Percentiles rank a stretch among this genome's conserved stretches.
Conservation (phyloP, 1,140 invertebrate species). For the Prorops nasuta region DNA sequence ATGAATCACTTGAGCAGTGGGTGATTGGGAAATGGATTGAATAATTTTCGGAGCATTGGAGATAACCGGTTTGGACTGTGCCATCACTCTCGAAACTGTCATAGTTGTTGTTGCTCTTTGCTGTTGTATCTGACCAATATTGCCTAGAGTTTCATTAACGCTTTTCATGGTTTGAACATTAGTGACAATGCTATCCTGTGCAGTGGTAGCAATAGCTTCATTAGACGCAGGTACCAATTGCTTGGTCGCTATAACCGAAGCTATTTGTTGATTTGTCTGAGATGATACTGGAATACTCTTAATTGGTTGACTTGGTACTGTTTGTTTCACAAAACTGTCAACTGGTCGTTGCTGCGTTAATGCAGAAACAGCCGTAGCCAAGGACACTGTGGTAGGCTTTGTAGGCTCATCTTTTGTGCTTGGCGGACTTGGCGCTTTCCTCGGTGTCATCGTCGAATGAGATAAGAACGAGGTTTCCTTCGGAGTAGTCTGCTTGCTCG, state of each 20-base stretch:
- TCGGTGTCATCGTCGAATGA: slow-evolving; percentile 32
- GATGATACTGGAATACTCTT: slow-evolving; percentile 9
- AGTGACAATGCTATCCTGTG: slow-evolving; percentile 4
- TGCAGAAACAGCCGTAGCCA: slow-evolving; percentile 33
- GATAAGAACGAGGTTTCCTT: slow-evolving; percentile 62
- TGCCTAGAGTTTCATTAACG: slow-evolving; percentile 12
- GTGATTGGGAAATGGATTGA: slow-evolving; percentile 8
- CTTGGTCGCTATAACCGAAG: slow-evolving; percentile 28
- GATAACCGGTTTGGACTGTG: slow-evolving; percentile 34
- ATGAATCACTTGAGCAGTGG: slow-evolving; percentile 8
- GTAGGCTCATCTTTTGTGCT: slow-evolving; percentile 59
- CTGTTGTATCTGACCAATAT: slow-evolving; percentile 13
- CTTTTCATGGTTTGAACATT: slow-evolving; percentile 29
- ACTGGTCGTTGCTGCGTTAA: slow-evolving; percentile 18
- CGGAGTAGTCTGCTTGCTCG: slow-evolving; percentile 47
- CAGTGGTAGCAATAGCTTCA: neutral
- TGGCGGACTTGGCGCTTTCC: slow-evolving; percentile 41
- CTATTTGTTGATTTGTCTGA: slow-evolving; percentile 18
- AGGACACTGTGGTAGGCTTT: slow-evolving; percentile 53
- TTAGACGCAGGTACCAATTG: slow-evolving; percentile 21
- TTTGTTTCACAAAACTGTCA: slow-evolving; percentile 25
- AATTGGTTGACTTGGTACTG: slow-evolving; percentile 5
- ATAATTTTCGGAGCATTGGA: slow-evolving; percentile 22
- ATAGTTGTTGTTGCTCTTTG: slow-evolving; percentile 33
- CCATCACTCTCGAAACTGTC: slow-evolving; percentile 20